A percentile compares a stretch with the other conserved stretches of the same genome.
phyloP scores from a whole-genome alignment of 2,113 vertebrate species.

The Stictonetta naevosa region DNA sequence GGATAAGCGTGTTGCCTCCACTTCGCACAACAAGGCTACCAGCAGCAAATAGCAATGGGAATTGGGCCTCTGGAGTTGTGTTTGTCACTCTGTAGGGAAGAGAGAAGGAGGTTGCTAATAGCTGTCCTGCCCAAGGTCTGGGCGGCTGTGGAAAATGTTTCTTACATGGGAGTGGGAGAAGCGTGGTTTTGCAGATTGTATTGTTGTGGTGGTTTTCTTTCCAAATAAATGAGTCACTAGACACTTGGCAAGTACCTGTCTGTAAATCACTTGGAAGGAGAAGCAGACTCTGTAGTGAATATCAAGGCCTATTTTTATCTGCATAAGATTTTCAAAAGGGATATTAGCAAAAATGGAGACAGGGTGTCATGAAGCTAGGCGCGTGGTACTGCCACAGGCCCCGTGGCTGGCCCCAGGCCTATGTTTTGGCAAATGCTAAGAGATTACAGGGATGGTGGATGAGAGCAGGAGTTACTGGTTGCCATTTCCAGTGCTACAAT shows the following conservation, averaged over 20 bases:
- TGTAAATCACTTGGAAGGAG: constrained; percentile 35
- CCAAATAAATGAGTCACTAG: constrained; percentile 59
- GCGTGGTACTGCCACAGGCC: not conserved
- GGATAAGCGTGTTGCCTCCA: not conserved
- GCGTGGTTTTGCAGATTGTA: constrained; percentile 32
- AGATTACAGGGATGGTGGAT: not conserved
- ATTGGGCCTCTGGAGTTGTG: not conserved
- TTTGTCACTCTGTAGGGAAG: not conserved
- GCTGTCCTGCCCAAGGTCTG: not conserved
- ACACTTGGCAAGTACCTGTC: constrained; percentile 63
- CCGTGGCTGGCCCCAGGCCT: not conserved
- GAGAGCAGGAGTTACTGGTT: not conserved
- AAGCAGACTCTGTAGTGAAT: not conserved
- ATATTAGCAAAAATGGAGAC: not conserved
- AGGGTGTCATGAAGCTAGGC: not conserved
- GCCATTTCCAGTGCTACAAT: not conserved
- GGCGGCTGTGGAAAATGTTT: constrained; percentile 3
- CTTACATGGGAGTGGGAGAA: constrained; percentile 17
- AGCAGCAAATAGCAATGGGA: not conserved
- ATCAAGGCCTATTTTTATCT: constrained; percentile 17
- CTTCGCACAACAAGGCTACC: not conserved
- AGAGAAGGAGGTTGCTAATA: not conserved
- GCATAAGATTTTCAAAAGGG: not conserved
- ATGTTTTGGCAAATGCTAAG: not conserved
- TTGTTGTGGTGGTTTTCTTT: constrained; percentile 20